Conservation (phyloP, 1,140 invertebrate species). For the Argopecten irradians region DNA sequence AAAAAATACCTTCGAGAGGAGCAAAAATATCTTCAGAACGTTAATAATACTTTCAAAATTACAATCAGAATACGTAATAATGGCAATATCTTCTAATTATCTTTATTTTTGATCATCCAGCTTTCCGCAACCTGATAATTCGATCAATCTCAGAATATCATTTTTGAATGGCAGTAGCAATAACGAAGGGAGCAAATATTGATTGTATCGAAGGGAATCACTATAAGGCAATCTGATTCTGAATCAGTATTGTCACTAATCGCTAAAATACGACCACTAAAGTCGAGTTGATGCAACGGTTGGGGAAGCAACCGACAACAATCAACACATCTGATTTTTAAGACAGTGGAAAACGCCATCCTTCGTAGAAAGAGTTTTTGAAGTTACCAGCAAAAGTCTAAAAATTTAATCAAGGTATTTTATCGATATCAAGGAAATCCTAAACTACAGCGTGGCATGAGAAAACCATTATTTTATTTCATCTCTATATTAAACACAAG, state of each 20-base stretch:
- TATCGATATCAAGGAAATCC: background rate
- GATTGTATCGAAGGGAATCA: background rate
- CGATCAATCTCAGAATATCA: background rate
- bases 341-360: background rate
- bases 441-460: too few species aligned
- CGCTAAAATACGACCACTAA: background rate
- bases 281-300: background rate
- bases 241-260: background rate
- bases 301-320: background rate
- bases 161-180: background rate
- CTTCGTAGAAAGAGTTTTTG: background rate
- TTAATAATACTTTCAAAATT: too few species aligned
- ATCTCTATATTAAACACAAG: too few species aligned
- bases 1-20: too few species aligned
- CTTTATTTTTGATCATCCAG: background rate
- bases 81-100: background rate
- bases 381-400: too few species aligned
- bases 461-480: too few species aligned
- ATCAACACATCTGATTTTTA: background rate
- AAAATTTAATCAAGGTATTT: background rate
- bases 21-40: too few species aligned
- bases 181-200: background rate
- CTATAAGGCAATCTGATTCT: background rate
- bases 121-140: background rate
- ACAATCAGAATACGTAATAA: too few species aligned